Evolutionary conservation across 1,140 invertebrate species (phyloP).

Genomic region (Phocides pigmalion): DNA sequence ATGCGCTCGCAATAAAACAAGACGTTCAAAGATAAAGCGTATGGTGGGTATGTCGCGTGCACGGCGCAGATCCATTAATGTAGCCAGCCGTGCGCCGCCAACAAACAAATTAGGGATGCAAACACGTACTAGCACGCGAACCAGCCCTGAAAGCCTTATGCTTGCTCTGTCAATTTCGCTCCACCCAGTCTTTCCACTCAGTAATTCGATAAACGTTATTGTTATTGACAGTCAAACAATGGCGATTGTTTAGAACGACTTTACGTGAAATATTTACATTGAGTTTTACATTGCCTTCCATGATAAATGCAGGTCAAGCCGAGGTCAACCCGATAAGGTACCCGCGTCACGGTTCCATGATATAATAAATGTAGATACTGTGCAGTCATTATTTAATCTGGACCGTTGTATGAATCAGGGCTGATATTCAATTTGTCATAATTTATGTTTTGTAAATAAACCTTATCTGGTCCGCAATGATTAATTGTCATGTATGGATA

Average conservation of each 20-base stretch:
- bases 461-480: constrained; percentile 13
- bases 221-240: constrained; percentile 71
- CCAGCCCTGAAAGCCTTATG: constrained; percentile 74
- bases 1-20: constrained; percentile 34
- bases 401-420: constrained; percentile 21
- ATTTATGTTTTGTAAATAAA: constrained; percentile 31
- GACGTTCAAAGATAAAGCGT: constrained; percentile 35
- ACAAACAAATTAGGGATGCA: constrained; percentile 82
- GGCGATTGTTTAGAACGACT: constrained; percentile 61
- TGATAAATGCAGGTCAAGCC: constrained; percentile 53
- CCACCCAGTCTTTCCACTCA: constrained; percentile 51
- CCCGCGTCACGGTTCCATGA: constrained; percentile 38
- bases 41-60: constrained; percentile 63
- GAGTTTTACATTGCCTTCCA: constrained; percentile 43
- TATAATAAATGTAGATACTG: constrained; percentile 24
- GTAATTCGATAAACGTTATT: constrained; percentile 80
- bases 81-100: constrained; percentile 72
- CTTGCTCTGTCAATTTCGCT: constrained; percentile 78
- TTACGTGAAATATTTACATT: constrained; percentile 33
- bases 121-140: constrained; percentile 77
- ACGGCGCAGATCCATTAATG: constrained; percentile 72
- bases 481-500: constrained; percentile 10
- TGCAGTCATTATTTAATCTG: constrained; percentile 32
- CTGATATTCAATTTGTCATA: constrained; percentile 31
- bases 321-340: constrained; percentile 45